Evolutionary conservation across 2,888 invertebrate genomes (phyloP).

Genomic region (Ctena decussata): DNA sequence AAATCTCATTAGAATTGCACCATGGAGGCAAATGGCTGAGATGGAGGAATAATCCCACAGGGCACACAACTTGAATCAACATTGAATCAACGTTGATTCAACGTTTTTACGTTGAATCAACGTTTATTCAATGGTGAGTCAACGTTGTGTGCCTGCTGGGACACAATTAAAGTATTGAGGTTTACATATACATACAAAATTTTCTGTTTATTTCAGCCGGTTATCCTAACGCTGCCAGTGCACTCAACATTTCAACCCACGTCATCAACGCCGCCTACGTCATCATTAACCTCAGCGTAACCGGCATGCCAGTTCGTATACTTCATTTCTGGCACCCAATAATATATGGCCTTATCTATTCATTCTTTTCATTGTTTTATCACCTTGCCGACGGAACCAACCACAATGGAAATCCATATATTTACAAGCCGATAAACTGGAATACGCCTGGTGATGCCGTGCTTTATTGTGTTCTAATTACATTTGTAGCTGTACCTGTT

Average conservation of each 20-base stretch:
- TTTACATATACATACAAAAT: too few species aligned
- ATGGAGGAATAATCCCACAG: too few species aligned
- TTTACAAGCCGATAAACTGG: constrained; percentile 92
- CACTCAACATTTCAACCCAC: constrained; percentile 69
- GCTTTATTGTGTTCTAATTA: constrained; percentile 54
- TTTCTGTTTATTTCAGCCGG: neutral
- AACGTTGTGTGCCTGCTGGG: too few species aligned
- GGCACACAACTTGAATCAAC: too few species aligned
- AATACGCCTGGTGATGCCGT: constrained; percentile 59
- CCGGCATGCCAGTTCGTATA: constrained; percentile 70
- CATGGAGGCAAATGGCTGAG: too few species aligned
- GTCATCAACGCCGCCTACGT: constrained; percentile 73
- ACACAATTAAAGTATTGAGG: too few species aligned
- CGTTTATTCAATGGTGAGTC: too few species aligned
- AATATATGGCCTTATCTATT: constrained; percentile 75
- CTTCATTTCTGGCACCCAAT: constrained; percentile 73
- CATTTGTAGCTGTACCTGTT: constrained; percentile 67
- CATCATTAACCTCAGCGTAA: constrained; percentile 70
- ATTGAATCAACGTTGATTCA: too few species aligned
- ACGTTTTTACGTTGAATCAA: too few species aligned
- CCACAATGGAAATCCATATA: constrained; percentile 89
- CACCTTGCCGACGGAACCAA: constrained; percentile 91
- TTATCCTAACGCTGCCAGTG: constrained; percentile 31
- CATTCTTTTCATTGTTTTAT: constrained; percentile 91
- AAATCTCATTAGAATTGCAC: too few species aligned